These are phyloP conservation scores for Marmota monax DNA, from an alignment of 2,113 vertebrate genomes.

Conservation along the genomic window DNA sequence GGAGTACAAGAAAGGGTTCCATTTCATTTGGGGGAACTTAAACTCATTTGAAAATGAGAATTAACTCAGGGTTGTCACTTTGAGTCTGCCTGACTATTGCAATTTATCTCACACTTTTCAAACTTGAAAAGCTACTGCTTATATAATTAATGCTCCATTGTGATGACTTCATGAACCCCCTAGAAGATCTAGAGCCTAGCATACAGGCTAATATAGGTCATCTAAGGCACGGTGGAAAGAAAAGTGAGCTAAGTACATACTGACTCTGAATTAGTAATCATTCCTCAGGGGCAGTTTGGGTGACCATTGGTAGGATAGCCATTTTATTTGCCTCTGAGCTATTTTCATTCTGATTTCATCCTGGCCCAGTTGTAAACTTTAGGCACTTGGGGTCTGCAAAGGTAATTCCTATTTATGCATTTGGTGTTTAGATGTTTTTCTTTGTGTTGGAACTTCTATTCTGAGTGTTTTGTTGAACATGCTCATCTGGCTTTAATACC, in stretches of 20 bases:
- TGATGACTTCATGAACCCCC: fast-evolving
- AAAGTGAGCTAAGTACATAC: not conserved
- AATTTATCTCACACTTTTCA: not conserved
- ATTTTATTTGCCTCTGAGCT: not conserved
- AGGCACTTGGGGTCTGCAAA: not conserved
- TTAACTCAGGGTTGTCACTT: not conserved
- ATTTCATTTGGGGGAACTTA: not conserved
- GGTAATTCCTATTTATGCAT: not conserved
- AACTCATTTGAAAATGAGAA: not conserved
- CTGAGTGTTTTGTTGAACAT: not conserved
- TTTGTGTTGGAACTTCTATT: not conserved
- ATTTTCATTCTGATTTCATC: not conserved
- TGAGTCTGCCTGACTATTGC: not conserved
- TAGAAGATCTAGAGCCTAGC: not conserved
- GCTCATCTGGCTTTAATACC: not conserved
- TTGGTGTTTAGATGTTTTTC: not conserved
- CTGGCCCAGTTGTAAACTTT: not conserved
- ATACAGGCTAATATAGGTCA: not conserved
- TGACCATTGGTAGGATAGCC: not conserved
- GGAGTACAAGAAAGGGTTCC: not conserved
- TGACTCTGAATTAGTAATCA: not conserved
- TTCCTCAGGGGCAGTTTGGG: not conserved
- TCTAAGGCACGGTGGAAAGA: not conserved
- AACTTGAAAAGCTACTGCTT: not conserved
- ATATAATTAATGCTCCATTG: not conserved